Evolutionary conservation across 2,888 invertebrate species (phyloP), one percentile per base, ranked within the genome.

Genomic region (Agrotis exclamationis): DNA sequence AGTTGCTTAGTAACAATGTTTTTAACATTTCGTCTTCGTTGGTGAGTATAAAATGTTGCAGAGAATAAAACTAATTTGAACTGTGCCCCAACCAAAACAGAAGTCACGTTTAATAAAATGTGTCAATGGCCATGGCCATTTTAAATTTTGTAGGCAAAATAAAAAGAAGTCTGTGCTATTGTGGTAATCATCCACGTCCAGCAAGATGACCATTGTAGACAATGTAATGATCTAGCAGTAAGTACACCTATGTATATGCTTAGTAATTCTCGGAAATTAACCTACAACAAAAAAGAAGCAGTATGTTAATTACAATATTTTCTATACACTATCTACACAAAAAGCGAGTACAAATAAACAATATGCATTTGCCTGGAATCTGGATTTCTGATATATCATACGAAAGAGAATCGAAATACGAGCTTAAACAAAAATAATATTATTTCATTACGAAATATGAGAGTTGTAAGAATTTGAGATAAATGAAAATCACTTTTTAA

Each of bases 181-280:
- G 64, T 64, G 64, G 70, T 70, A 70, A 53, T 70, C 0, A 70
- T 70, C 70, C 70, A 70, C 63, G 22, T 70, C 64, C 70, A 70
- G 70, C 13, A 70, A 58, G 39, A 70, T 70, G 47, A 64, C 64
- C 70, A 70, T 70, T 57, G 64, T 64, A 70, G 62, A 62, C 63
- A 69, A 62, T 2, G 20, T 28, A 24, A 24, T 47, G 47, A 51
- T 60, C 24, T 47, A 47, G 60, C 47, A 60, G 47, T 60, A 60
- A 53, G 18, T 63, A 39, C 44, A 28, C 28, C 28, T 28, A n/a
- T n/a, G n/a, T n/a, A n/a, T n/a, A n/a, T n/a, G n/a, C n/a, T 48
- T 0, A 1, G 24, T 24, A n/a, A 47, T 47, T 57, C 47, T 60
- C 59, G 1, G 28, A 33, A 62, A 62, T 18, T 62, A 14, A 62